These are phyloP conservation scores for Drosophila pruinosa DNA, from an alignment of 1,140 invertebrate species.

Conservation along the genomic window DNA sequence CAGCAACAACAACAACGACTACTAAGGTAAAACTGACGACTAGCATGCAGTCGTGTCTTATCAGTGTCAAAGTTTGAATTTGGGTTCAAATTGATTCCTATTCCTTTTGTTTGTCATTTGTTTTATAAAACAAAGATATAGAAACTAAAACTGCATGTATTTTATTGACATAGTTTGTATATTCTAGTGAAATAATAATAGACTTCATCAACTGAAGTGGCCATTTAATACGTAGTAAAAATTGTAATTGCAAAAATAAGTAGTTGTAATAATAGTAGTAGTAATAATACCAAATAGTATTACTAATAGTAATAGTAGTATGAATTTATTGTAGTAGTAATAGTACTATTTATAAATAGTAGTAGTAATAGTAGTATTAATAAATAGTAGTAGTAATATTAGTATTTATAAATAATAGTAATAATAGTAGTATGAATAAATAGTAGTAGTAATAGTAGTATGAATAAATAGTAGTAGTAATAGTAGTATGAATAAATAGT, in stretches of 20 bases:
- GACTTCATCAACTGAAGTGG: no score
- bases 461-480: background rate
- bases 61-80: slow-evolving; percentile 67
- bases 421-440: background rate
- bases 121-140: slow-evolving; percentile 3
- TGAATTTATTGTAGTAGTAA: background rate
- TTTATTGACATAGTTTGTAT: no score
- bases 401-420: background rate
- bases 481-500: background rate
- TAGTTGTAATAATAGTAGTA: background rate
- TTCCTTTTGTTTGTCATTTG: slow-evolving; percentile 40
- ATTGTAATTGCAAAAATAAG: no score
- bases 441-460: background rate
- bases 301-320: background rate
- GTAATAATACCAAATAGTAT: background rate
- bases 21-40: slow-evolving; percentile 19
- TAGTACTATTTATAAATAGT: background rate
- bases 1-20: slow-evolving; percentile 17
- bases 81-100: slow-evolving; percentile 2
- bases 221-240: no score
- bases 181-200: slow-evolving; percentile 14
- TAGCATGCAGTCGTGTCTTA: slow-evolving; percentile 46
- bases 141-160: no score
- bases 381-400: background rate
- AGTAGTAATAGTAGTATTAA: background rate